Evolutionary conservation across 2,888 invertebrate genomes (phyloP).

Genomic region (Cheilosia impressa): DNA sequence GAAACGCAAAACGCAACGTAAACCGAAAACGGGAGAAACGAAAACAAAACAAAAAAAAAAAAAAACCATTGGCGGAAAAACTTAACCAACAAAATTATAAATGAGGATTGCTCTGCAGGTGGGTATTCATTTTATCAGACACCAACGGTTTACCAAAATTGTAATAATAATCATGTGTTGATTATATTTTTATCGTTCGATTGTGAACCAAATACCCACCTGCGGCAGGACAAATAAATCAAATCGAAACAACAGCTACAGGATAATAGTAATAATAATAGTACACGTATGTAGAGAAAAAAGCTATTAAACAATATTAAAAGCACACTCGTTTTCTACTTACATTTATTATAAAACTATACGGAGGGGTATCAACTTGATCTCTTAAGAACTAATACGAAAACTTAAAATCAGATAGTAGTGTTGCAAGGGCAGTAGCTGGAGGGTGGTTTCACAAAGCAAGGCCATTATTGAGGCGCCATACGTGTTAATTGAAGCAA

Average conservation of each 20-base stretch:
- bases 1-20: conserved; percentile 66
- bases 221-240: conserved; percentile 24
- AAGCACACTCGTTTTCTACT: conserved; percentile 67
- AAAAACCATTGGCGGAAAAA: conserved; percentile 36
- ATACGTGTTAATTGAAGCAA: conserved; percentile 50
- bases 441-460: conserved; percentile 45
- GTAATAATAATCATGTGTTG: not conserved
- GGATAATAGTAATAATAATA: conserved; percentile 23
- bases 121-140: conserved; percentile 25
- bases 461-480: conserved; percentile 18
- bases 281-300: not conserved
- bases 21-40: conserved; percentile 65
- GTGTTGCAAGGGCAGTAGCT: conserved; percentile 31
- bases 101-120: conserved; percentile 37
- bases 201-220: conserved; percentile 46
- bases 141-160: not conserved
- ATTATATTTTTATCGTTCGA: not conserved
- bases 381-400: conserved; percentile 65
- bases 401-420: conserved; percentile 51
- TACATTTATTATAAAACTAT: conserved; percentile 70
- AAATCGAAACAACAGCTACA: conserved; percentile 29
- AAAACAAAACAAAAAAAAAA: conserved; percentile 33
- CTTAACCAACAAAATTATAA: conserved; percentile 37
- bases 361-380: conserved; percentile 60
- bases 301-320: conserved; percentile 35